These are phyloP conservation scores for Poecilus cupreus DNA, from an alignment of 2,888 invertebrate genomes.

Conservation along the genomic window DNA sequence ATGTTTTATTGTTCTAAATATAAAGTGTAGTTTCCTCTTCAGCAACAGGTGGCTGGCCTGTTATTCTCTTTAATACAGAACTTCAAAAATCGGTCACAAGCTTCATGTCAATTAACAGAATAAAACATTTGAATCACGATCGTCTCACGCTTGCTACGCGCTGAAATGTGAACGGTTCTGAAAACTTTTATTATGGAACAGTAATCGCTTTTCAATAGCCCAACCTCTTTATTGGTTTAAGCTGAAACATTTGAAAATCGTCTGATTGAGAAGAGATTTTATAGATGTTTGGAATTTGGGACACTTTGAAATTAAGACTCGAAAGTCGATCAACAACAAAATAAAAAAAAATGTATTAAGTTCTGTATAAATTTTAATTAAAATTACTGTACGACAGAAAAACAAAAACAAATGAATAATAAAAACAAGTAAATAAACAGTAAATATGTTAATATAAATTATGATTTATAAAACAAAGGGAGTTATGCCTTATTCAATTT, in stretches of 20 bases:
- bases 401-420: too few species aligned
- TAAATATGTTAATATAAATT: too few species aligned
- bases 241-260: slow-evolving; percentile 29
- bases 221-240: slow-evolving; percentile 14
- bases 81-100: not conserved
- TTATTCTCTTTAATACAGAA: slow-evolving; percentile 24
- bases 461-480: too few species aligned
- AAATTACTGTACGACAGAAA: too few species aligned
- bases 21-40: not conserved
- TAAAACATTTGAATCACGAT: not conserved
- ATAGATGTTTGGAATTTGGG: not conserved
- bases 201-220: slow-evolving; percentile 10
- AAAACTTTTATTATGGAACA: slow-evolving; percentile 4
- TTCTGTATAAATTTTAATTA: too few species aligned
- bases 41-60: slow-evolving; percentile 14
- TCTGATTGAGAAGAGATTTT: not conserved
- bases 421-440: too few species aligned
- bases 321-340: not conserved
- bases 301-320: not conserved
- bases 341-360: too few species aligned
- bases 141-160: not conserved
- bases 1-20: not conserved
- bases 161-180: not conserved
- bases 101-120: slow-evolving; percentile 12
- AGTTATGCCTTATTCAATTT: too few species aligned